phyloP scores from a whole-genome alignment of 2,888 invertebrate genomes.

The Andrena praecox region DNA sequence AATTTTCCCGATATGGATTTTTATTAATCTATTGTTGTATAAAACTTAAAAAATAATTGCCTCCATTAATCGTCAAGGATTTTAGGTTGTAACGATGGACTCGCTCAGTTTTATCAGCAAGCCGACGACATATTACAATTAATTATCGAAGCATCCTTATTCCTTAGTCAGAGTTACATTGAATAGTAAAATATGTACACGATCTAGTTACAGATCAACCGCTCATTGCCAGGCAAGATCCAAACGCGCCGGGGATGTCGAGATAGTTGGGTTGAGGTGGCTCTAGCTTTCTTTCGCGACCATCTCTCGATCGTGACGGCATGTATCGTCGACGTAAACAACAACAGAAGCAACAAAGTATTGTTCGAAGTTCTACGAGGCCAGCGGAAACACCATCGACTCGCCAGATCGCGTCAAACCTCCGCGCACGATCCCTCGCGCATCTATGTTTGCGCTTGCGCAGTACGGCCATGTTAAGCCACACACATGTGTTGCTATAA shows the following conservation, averaged over 20 bases:
- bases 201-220: conserved; percentile 61
- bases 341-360: not conserved
- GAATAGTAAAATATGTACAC: not conserved
- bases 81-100: too few species aligned
- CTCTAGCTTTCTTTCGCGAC: not conserved
- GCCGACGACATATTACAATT: too few species aligned
- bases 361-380: not conserved
- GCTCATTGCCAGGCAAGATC: conserved; percentile 46
- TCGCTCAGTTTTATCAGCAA: too few species aligned
- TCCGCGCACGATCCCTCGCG: not conserved
- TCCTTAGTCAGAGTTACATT: not conserved
- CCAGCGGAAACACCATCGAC: not conserved
- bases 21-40: too few species aligned
- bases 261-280: conserved; percentile 67
- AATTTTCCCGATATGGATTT: too few species aligned
- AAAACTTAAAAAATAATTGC: too few species aligned
- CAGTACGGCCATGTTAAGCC: not conserved
- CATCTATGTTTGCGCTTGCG: not conserved
- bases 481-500: not conserved
- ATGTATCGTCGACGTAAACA: not conserved
- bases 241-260: conserved; percentile 61
- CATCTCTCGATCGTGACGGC: conserved; percentile 6
- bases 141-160: not conserved
- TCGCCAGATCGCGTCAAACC: not conserved
- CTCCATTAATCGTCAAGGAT: too few species aligned